Evolutionary conservation across 2,888 invertebrate species (phyloP), one percentile per base, ranked within the genome.

Genomic region (Deilephila porcellus): DNA sequence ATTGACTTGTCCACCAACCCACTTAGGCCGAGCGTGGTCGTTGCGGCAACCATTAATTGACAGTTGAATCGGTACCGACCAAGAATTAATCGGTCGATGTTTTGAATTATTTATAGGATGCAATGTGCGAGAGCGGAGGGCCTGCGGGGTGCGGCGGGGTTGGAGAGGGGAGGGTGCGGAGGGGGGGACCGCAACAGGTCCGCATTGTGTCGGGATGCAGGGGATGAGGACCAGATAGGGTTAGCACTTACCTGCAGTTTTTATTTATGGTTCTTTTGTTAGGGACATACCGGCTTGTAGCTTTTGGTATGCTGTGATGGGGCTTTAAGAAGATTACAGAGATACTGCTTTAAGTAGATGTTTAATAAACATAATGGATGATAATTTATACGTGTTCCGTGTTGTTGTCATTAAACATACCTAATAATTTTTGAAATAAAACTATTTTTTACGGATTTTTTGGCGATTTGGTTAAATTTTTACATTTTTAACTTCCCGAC

Each of bases 91-190:
- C 92, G 90, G 83, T 80, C 79, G 80, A 79, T 83, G 84, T 85
- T 86, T 90, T 93, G 93, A 92, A 93, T 93, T 92, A 93, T 93
- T 92, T 92, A 93, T 93, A 90, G 89, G 87, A 84, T 85, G 87
- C 87, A 85, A 83, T 85, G 87, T 82, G 86, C 85, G 84, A 85
- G 86, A 81, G 84, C 86, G 77, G 76, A 77, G 71, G 78, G 6
- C 76, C 73, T 37, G 73, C n/a, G 75, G 74, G 70, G 77, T 25
- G 74, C 34, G 77, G 74, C 64, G 77, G 73, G 76, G 76, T 73
- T 72, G 75, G 72, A 74, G 78, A 77, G 73, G 75, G 76, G 59
- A 75, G 76, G 79, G 79, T 79, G 78, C 73, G 74, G 76, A 72
- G 75, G 78, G 78, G 73, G 76, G 77, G 60, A 75, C 76, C 79